phyloP scores from a whole-genome alignment of 2,113 vertebrate genomes.

The Willisornis vidua region DNA sequence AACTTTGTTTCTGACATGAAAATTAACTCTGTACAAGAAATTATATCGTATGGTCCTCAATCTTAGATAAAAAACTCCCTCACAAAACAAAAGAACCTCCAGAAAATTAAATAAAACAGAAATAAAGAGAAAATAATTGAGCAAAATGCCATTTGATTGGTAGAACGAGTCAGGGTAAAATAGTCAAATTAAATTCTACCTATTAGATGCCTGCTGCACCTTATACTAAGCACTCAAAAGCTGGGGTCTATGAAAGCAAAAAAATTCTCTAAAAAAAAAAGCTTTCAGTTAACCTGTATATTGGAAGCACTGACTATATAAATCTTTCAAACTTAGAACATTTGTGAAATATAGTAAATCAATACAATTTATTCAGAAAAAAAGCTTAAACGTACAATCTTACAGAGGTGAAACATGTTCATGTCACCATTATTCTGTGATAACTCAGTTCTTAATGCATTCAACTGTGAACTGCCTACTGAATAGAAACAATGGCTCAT shows the following conservation, averaged over 20 bases:
- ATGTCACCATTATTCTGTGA: constrained; percentile 32
- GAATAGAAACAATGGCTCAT: constrained; percentile 53
- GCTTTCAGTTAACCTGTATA: not conserved
- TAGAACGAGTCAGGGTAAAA: not conserved
- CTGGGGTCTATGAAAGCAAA: not conserved
- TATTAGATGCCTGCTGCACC: not conserved
- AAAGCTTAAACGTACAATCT: not conserved
- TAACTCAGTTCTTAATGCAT: constrained; percentile 42
- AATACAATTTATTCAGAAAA: constrained; percentile 24
- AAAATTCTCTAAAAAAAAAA: not conserved
- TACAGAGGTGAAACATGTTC: constrained; percentile 37
- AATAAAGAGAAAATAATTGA: not conserved
- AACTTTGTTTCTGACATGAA: not conserved
- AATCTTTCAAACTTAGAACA: not conserved
- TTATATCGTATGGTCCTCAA: not conserved
- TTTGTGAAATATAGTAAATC: constrained; percentile 9
- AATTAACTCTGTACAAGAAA: not conserved
- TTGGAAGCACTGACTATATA: not conserved
- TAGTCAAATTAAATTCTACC: not conserved
- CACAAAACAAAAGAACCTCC: not conserved
- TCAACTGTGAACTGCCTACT: constrained; percentile 33
- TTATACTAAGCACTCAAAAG: not conserved
- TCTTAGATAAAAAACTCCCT: not conserved
- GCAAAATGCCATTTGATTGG: not conserved
- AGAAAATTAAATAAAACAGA: not conserved